Evolutionary conservation across 1,140 invertebrate species (phyloP), one percentile per base, ranked within the genome.

Genomic region (Chrysopa pallens): DNA sequence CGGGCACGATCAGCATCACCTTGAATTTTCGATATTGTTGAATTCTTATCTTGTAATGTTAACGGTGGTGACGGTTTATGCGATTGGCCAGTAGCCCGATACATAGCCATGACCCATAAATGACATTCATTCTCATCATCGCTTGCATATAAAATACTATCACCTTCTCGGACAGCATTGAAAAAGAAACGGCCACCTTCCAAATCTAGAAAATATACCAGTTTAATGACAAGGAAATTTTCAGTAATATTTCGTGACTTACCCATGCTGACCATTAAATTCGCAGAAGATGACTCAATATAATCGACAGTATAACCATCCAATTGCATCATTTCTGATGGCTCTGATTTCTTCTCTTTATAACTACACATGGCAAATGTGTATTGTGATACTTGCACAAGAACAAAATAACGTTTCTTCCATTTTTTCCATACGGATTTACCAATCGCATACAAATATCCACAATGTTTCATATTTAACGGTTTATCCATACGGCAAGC

Each of bases 301-400:
- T 98, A 98, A 63, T 99, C 95, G 11, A 99, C 94, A 43, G 94
- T 98, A 62, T 95, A 98, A 2, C 92, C 93, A 69, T 98, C 94
- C 15, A 99, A 68, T 60, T 97, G 93, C 84, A 98, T 92, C 87
- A 98, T 96, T 67, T 98, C 96, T 38, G 91, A 92, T 1, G 96
- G 95, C 63, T 98, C 94, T 14, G 91, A 87, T 67, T 98, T 98
- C 66, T 97, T 98, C 60, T 98, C 93, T 60, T 96, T 89, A 62
- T 98, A 99, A 56, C 89, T 97, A 66, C 96, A 98, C 78, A 99
- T 92, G 23, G 94, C 95, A 73, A 99, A 99, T 29, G 94, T 98
- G 64, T 98, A 99, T 69, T 99, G 96, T 35, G 93, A 98, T 12
- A 96, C 92, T 75, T 99, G 95, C 35, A 98, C 94, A 41, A 99